These are phyloP conservation scores for Trachymyrmex cornetzi DNA, from an alignment of 1,140 invertebrate genomes.

Conservation along the genomic window DNA sequence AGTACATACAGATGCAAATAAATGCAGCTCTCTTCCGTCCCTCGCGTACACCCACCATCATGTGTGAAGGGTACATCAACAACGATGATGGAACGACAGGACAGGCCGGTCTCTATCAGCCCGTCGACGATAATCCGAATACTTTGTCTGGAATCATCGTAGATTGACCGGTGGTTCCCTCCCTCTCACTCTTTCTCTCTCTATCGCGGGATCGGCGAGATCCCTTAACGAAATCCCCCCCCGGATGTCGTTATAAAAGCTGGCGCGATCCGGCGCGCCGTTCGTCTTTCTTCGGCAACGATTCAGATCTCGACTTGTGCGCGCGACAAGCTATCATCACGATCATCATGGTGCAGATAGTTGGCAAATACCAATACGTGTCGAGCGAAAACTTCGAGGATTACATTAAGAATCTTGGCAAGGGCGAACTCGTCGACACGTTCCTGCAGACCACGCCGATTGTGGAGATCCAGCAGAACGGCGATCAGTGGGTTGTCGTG, in stretches of 20 bases:
- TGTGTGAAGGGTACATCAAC: slow-evolving; percentile 16
- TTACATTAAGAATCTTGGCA: slow-evolving; percentile 80
- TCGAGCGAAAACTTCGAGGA: slow-evolving; percentile 83
- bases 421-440: slow-evolving; percentile 61
- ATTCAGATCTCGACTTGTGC: neutral
- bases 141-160: slow-evolving; percentile 66
- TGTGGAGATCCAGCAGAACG: slow-evolving; percentile 78
- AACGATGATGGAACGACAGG: slow-evolving; percentile 55
- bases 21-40: slow-evolving; percentile 32
- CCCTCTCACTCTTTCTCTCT: neutral
- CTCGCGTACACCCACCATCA: neutral
- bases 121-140: slow-evolving; percentile 67
- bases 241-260: slow-evolving; percentile 80
- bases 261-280: slow-evolving; percentile 1
- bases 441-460: slow-evolving; percentile 78
- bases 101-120: slow-evolving; percentile 31
- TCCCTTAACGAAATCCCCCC: slow-evolving; percentile 34
- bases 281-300: slow-evolving; percentile 32
- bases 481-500: slow-evolving; percentile 79
- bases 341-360: slow-evolving; percentile 79
- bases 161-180: slow-evolving; percentile 55
- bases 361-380: slow-evolving; percentile 83
- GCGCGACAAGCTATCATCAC: slow-evolving; percentile 19
- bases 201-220: no score
- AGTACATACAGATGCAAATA: slow-evolving; percentile 43